phyloP scores from a whole-genome alignment of 2,888 invertebrate genomes.

The Polyommatus icarus region DNA sequence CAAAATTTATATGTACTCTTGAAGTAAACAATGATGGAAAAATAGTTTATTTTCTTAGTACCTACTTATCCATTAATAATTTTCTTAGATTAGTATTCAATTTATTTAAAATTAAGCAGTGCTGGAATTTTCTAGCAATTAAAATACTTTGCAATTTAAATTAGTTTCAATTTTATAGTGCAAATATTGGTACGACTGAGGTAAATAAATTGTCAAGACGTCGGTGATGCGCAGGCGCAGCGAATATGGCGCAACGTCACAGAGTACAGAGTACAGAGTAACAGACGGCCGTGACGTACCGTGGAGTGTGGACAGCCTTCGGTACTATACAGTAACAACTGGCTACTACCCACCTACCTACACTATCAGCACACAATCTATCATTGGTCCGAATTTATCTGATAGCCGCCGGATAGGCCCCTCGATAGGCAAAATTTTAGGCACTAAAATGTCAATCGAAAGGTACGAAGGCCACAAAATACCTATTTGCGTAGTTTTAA shows the following conservation, averaged over 20 bases:
- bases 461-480: not conserved
- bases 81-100: not conserved
- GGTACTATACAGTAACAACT: constrained; percentile 39
- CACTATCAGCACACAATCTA: constrained; percentile 39
- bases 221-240: constrained; percentile 34
- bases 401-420: not conserved
- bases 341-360: constrained; percentile 32
- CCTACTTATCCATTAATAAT: no score
- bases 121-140: not conserved
- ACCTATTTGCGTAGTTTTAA: constrained; percentile 4
- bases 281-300: constrained; percentile 52
- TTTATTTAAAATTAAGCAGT: not conserved
- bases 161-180: not conserved
- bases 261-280: no score
- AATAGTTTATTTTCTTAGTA: no score
- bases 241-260: constrained; percentile 23
- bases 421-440: not conserved
- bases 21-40: not conserved
- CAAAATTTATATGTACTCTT: not conserved
- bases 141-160: not conserved
- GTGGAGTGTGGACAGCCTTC: constrained; percentile 32
- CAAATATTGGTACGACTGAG: not conserved
- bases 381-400: constrained; percentile 24
- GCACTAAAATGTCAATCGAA: not conserved
- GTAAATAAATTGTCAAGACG: not conserved